A percentile compares a stretch with the other conserved stretches of the same genome.
These are phyloP conservation scores for Chromoteleia sp. DNA, from an alignment of 2,888 invertebrate species.

Conservation along the genomic window DNA sequence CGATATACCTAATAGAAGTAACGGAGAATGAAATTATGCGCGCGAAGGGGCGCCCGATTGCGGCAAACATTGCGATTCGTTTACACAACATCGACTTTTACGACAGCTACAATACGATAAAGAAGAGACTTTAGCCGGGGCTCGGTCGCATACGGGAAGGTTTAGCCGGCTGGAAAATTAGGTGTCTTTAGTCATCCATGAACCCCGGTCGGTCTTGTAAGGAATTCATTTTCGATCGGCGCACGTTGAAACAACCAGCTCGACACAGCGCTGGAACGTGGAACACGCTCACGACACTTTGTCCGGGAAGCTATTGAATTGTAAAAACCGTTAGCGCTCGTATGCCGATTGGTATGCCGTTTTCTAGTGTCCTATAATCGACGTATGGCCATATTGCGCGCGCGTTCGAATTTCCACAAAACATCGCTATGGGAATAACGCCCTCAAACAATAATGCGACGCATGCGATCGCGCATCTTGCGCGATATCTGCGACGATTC, in stretches of 20 bases:
- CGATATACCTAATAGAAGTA: constrained; percentile 66
- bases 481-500: constrained; percentile 17
- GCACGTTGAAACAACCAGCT: constrained; percentile 53
- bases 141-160: constrained; percentile 65
- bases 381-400: constrained; percentile 49
- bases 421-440: constrained; percentile 46
- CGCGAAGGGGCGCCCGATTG: constrained; percentile 59
- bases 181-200: constrained; percentile 71
- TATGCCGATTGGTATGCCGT: constrained; percentile 62
- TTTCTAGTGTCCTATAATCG: constrained; percentile 65
- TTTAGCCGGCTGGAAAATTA: constrained; percentile 69
- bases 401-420: constrained; percentile 58
- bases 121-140: constrained; percentile 54
- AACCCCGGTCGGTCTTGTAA: constrained; percentile 63
- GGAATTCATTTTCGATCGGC: constrained; percentile 69
- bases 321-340: constrained; percentile 70
- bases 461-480: constrained; percentile 43
- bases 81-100: constrained; percentile 70
- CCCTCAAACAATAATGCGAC: constrained; percentile 37
- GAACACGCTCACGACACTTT: constrained; percentile 69
- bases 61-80: constrained; percentile 68
- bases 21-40: constrained; percentile 69
- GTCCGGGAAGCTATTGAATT: constrained; percentile 69
- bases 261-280: constrained; percentile 68
- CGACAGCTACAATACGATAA: constrained; percentile 67